Evolutionary conservation across 2,113 vertebrate species (phyloP).

Genomic region (Clarias gariepinus): DNA sequence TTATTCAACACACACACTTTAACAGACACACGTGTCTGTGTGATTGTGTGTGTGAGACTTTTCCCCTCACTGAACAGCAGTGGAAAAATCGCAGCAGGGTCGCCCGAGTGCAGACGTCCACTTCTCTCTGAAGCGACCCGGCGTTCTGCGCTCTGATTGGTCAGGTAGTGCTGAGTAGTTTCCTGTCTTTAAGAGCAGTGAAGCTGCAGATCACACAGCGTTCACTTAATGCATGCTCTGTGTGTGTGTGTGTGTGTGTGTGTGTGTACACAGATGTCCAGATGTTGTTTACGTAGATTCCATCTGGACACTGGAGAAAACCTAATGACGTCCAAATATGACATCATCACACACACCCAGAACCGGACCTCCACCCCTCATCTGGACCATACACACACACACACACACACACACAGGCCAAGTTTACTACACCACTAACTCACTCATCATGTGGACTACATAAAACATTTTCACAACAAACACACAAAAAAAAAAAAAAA

Average conservation of each 20-base stretch:
- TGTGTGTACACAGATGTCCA: neutral
- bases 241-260: neutral
- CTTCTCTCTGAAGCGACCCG: neutral
- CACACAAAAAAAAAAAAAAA: neutral
- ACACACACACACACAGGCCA: neutral
- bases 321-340: slow-evolving; percentile 3
- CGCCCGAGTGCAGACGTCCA: neutral
- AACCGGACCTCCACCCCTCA: slow-evolving; percentile 19
- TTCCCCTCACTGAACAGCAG: neutral
- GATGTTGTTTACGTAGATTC: slow-evolving; percentile 17
- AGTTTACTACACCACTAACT: neutral
- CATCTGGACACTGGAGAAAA: neutral
- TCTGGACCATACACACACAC: neutral
- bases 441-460: neutral
- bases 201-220: neutral
- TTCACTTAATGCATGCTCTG: neutral
- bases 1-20: slow-evolving; percentile 19
- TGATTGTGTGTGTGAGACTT: neutral
- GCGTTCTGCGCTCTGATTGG: neutral
- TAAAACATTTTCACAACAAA: neutral
- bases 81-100: slow-evolving; percentile 10
- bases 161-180: neutral
- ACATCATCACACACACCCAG: slow-evolving; percentile 17
- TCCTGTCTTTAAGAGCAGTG: neutral
- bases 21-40: neutral